These are phyloP conservation scores for Nymphalis polychloros DNA, from an alignment of 2,888 invertebrate species.

Conservation along the genomic window DNA sequence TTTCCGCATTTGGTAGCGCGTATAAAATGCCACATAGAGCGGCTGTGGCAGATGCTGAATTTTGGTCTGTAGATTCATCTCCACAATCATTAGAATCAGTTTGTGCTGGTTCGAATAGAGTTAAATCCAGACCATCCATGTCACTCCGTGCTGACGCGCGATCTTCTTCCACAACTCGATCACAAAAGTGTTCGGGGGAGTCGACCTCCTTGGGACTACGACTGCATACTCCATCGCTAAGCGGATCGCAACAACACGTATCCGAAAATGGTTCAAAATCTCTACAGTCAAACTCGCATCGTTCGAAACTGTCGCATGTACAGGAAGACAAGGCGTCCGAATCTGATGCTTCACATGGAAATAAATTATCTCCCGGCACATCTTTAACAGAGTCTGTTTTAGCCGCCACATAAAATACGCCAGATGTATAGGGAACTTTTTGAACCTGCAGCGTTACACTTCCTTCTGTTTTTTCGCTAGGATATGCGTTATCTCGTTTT, in stretches of 20 bases:
- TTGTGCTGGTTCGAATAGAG: conserved; percentile 84
- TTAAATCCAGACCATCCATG: conserved; percentile 85
- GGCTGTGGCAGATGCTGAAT: conserved; percentile 50
- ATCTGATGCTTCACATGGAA: conserved; percentile 68
- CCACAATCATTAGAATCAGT: conserved; percentile 56
- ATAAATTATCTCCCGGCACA: conserved; percentile 58
- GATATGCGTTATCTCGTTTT: conserved; percentile 49
- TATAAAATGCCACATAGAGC: conserved; percentile 71
- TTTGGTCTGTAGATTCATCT: conserved; percentile 46
- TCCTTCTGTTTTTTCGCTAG: conserved; percentile 51
- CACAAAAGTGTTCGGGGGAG: conserved; percentile 74
- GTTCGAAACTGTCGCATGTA: conserved; percentile 79
- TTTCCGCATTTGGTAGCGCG: conserved; percentile 59
- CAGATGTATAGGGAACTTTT: conserved; percentile 74
- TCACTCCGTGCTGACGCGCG: conserved; percentile 78
- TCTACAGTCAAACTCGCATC: conserved; percentile 81
- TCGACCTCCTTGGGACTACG: conserved; percentile 78
- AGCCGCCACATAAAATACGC: conserved; percentile 70
- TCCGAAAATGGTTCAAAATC: conserved; percentile 83
- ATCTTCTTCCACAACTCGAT: conserved; percentile 67
- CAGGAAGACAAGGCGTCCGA: conserved; percentile 81
- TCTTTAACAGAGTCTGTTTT: conserved; percentile 60
- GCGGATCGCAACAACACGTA: conserved; percentile 82
- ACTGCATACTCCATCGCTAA: conserved; percentile 75
- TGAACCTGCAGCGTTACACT: conserved; percentile 66